Evolutionary conservation across 2,113 vertebrate genomes (phyloP).

Genomic region (Zosterops japonicus): DNA sequence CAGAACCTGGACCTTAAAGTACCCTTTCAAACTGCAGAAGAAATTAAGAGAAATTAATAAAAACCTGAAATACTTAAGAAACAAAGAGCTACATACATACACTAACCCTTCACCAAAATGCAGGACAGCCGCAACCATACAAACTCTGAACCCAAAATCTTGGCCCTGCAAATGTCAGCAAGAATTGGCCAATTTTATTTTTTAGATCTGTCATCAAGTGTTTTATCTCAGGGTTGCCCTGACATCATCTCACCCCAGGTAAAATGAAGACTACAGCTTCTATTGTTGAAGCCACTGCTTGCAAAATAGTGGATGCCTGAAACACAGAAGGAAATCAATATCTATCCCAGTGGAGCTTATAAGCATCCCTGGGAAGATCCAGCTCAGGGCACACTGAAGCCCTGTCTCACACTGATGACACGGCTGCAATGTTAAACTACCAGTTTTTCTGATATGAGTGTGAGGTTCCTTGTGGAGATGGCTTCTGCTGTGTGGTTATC

Average conservation of each 20-base stretch:
- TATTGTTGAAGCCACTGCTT: not conserved
- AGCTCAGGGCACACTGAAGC: not conserved
- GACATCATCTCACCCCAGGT: not conserved
- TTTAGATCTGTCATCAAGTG: not conserved
- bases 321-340: not conserved
- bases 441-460: not conserved
- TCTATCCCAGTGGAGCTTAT: not conserved
- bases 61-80: not conserved
- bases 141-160: not conserved
- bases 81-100: not conserved
- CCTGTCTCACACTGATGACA: not conserved
- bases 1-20: not conserved
- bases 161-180: not conserved
- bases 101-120: not conserved
- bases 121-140: fast-evolving
- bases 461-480: not conserved
- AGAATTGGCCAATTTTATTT: not conserved
- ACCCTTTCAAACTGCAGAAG: not conserved
- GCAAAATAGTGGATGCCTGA: not conserved
- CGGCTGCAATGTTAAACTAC: not conserved
- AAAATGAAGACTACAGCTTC: not conserved
- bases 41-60: not conserved
- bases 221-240: not conserved
- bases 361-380: not conserved
- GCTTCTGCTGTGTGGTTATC: not conserved